A percentile compares a stretch with the other conserved stretches of the same genome.
phyloP scores from a whole-genome alignment of 2,888 invertebrate genomes.

The Hedya salicella region DNA sequence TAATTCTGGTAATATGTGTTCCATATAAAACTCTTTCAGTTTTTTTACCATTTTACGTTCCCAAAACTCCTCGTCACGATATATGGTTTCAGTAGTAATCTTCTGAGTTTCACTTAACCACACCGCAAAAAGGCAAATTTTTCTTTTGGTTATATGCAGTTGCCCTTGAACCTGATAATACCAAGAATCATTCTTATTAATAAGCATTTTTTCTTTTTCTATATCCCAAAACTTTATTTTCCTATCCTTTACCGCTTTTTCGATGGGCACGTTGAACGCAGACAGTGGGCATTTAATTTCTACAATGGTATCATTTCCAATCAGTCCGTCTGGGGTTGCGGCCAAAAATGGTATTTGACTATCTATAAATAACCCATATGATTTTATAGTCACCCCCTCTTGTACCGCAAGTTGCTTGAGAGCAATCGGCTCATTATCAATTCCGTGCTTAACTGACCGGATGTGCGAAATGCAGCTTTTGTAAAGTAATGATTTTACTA shows the following conservation, averaged over 20 bases:
- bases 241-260: background rate
- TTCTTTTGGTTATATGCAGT: background rate
- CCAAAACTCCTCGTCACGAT: background rate
- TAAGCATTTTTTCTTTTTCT: background rate
- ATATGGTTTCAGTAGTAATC: background rate
- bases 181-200: background rate
- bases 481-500: conserved; percentile 1
- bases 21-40: background rate
- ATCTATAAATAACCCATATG: background rate
- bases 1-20: background rate
- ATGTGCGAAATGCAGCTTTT: background rate
- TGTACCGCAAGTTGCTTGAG: conserved; percentile 4
- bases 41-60: background rate
- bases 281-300: conserved; percentile 3
- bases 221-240: background rate
- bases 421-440: conserved; percentile 7
- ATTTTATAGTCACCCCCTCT: background rate
- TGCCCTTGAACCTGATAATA: background rate
- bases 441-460: background rate
- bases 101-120: background rate
- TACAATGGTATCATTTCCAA: background rate
- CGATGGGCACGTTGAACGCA: background rate
- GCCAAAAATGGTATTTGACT: background rate
- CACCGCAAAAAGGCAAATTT: conserved; percentile 1
- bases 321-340: background rate